phyloP scores from a whole-genome alignment of 2,888 invertebrate species.

The Malthinus flaveolus region DNA sequence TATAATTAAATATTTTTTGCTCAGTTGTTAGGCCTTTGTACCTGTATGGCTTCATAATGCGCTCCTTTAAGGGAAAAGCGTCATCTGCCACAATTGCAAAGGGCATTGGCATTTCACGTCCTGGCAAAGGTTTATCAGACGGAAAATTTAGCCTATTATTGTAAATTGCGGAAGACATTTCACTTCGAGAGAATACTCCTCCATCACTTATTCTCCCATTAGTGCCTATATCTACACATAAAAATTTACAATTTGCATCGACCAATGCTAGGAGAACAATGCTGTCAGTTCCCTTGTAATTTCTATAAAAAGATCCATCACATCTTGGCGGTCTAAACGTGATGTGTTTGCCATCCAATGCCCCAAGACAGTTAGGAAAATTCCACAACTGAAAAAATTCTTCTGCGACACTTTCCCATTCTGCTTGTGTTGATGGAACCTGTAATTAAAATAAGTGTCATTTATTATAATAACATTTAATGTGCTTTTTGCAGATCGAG shows the following conservation, averaged over 20 bases:
- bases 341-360: conserved; percentile 38
- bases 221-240: conserved; percentile 36
- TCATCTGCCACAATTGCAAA: conserved; percentile 10
- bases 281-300: conserved; percentile 38
- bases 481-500: too few relatives aligned
- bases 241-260: conserved; percentile 38
- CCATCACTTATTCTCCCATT: conserved; percentile 40
- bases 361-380: conserved; percentile 36
- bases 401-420: conserved; percentile 13
- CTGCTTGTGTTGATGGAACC: conserved; percentile 9
- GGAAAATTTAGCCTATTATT: conserved; percentile 7
- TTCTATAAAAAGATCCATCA: conserved; percentile 36
- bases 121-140: neutral
- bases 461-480: too few relatives aligned
- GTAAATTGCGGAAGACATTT: neutral
- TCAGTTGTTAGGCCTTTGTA: neutral
- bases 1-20: conserved; percentile 1
- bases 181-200: conserved; percentile 28
- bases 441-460: neutral
- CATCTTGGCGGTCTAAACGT: conserved; percentile 24
- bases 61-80: neutral
- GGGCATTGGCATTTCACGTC: neutral
- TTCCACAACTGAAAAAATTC: conserved; percentile 30
- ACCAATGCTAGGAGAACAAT: conserved; percentile 39
- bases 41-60: conserved; percentile 7